Evolutionary conservation across 2,113 vertebrate genomes (phyloP), one percentile per base, ranked within the genome.

Genomic region (Ploceus nigricollis): DNA sequence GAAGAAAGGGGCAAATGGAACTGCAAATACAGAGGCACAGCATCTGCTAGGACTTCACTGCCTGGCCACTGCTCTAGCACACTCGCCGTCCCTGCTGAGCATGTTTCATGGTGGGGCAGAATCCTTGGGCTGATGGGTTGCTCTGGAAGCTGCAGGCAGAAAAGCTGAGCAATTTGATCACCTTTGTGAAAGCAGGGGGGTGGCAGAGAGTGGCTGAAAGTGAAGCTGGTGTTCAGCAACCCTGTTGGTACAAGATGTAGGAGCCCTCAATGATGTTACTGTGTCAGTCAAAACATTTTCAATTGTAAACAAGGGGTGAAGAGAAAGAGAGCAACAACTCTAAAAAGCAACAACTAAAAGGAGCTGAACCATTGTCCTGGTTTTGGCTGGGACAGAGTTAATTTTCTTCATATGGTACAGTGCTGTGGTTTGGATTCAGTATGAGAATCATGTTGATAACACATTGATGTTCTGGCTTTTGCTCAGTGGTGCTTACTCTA

Each of bases 101-200:
- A 6, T 4, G 3, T 20, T 16, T 19, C 15, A 1, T 0, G 3
- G 45, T 20, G 51, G 53, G 40, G 45, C 20, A 6, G 6, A 9
- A 12, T 27, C 22, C 53, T 35, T 10, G 39, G 2, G 4, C 58
- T 35, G 27, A 10, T 0, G 3, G 3, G 10, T 7, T 27, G 2
- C 45, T 68, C 76, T 13, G 22, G 48, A 58, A 53, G 3, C 45
- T 47, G 30, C 12, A 15, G 79, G 37, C 42, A 56, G 58, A 44
- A 63, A 50, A 31, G 3, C 22, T 3, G 4, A 11, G 35, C 6
- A 24, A 25, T 0, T 1, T n/a, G 65, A 13, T 40, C 42, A 28
- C 20, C 47, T 58, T 8, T 45, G 3, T 24, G 18, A 27, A 35
- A 54, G 56, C 11, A 35, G 37, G 23, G 50, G 25, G 25, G 37